phyloP scores from a whole-genome alignment of 2,113 vertebrate species.

The Petaurus breviceps region DNA sequence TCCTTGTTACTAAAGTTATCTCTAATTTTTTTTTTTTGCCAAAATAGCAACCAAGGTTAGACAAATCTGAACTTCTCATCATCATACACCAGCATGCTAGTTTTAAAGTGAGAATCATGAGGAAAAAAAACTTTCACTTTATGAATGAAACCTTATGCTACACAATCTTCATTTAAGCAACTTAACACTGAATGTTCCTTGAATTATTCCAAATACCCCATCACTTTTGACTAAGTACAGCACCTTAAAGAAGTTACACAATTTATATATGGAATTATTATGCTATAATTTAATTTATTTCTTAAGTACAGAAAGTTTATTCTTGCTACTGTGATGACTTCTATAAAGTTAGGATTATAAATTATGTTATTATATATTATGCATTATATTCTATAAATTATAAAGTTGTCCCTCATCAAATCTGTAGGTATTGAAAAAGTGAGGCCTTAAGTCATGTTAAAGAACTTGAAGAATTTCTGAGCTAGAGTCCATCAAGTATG shows the following conservation, averaged over 20 bases:
- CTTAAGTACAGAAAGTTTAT: not conserved
- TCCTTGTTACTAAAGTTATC: not conserved
- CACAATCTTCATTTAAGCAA: not conserved
- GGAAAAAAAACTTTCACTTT: not conserved
- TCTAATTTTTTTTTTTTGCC: not conserved
- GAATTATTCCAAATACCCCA: not conserved
- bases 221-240: not conserved
- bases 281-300: not conserved
- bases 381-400: too few species aligned
- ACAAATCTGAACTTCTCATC: slow-evolving; percentile 29
- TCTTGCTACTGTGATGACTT: not conserved
- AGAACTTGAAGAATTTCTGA: not conserved
- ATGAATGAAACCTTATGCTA: not conserved
- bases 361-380: too few species aligned
- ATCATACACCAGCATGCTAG: not conserved
- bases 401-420: not conserved
- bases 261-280: not conserved
- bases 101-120: not conserved
- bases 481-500: not conserved
- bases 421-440: not conserved
- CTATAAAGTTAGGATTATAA: not conserved
- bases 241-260: not conserved
- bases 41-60: slow-evolving; percentile 30
- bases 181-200: not conserved
- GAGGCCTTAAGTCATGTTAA: not conserved